Conservation (phyloP, 2,888 invertebrate genomes). For the Trissonchulus latispiculum region DNA sequence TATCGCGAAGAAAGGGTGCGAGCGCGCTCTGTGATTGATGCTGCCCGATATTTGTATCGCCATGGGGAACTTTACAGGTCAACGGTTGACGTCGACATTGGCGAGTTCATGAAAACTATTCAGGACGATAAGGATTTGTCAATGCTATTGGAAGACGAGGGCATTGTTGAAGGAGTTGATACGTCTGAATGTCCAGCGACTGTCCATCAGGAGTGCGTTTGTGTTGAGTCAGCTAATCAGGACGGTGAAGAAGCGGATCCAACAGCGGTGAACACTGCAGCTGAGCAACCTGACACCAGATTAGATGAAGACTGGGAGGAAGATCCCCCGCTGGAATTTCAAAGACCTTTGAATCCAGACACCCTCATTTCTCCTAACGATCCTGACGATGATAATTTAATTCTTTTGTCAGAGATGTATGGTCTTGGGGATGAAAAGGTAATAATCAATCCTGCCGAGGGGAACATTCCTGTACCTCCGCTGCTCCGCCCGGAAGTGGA, state of each 20-base stretch:
- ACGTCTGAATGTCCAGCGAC: neutral
- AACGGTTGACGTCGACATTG: neutral
- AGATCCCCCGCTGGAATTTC: neutral
- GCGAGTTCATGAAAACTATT: neutral
- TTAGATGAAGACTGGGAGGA: neutral
- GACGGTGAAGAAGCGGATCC: neutral
- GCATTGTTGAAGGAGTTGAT: neutral
- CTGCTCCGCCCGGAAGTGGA: neutral
- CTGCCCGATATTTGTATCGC: neutral
- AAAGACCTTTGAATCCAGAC: neutral
- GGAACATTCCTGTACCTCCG: neutral
- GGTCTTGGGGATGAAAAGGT: neutral
- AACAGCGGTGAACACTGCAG: no score
- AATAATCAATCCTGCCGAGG: neutral
- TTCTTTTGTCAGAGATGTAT: neutral
- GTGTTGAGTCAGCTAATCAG: neutral
- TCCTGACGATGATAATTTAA: neutral
- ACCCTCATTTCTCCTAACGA: neutral
- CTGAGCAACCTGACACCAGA: neutral
- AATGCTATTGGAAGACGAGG: neutral
- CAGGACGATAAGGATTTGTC: neutral
- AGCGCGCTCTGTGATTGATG: neutral
- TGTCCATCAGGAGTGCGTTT: neutral
- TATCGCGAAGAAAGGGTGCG: neutral
- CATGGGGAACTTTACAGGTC: neutral